Base-by-base conservation (phyloP, 2,888 invertebrate species). In the Muscina levida region DNA sequence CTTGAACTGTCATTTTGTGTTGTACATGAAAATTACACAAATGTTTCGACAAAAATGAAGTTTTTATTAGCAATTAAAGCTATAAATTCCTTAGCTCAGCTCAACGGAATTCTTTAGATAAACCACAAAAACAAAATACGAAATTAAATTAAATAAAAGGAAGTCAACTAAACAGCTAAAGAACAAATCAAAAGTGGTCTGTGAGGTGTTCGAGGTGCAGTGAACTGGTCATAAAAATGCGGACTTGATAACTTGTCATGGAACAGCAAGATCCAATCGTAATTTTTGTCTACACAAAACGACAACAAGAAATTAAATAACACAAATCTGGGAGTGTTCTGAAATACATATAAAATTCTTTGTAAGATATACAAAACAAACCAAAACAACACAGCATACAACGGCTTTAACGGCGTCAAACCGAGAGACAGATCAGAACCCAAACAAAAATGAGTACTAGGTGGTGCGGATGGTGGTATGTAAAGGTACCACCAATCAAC, bases 81-180 rank as follows among this genome's bases (percentile, higher is more conserved):
- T 56, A 80, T 73, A 80, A 80, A 80, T 77, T 44, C 57, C 42
- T 66, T 48, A 22, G 1, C 42, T 3, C 19, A 62, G 22, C 76
- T 79, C 79, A 79, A 57, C 65, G 3, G 6, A 57, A 72, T 76
- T 79, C 76, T 79, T 76, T 48, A 70, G 76, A 75, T 75, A 74
- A 72, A 79, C 17, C 56, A 48, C 31, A 53, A 46, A 71, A 42
- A 44, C 26, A n/a, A 15, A 56, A 51, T 13, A 65, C 10, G 39
- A 68, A 68, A 71, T 31, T 46, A 71, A 37, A 46, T 51, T 10
- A 68, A n/a, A n/a, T n/a, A 75, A 68, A 67, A 31, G 42, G 10
- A 72, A 56, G 51, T 11, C 66, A 66, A 15, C 48, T 26, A 62
- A 59, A 53, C 42, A 72, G 39, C 19, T 42, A 10, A 22, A 53